Evolutionary conservation across 2,888 invertebrate species (phyloP).

Genomic region (Lepidocyrtoides sp.): DNA sequence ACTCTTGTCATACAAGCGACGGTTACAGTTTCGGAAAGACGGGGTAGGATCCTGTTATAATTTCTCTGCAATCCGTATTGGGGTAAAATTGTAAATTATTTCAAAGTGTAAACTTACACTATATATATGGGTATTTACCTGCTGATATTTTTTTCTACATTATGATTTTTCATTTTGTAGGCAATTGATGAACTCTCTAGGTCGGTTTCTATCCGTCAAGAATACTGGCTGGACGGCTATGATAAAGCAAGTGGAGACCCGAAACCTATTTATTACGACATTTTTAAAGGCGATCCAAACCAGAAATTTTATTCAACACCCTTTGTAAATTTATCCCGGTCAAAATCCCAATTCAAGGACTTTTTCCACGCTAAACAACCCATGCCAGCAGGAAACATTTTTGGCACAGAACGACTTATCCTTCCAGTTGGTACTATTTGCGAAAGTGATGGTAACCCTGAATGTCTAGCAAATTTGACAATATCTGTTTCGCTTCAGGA

Average conservation of each 20-base stretch:
- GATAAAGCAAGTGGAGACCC: not conserved
- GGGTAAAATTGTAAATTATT: slow-evolving; percentile 38
- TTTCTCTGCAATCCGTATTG: slow-evolving; percentile 63
- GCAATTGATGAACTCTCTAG: slow-evolving; percentile 8
- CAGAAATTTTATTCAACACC: not conserved
- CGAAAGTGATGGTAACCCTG: slow-evolving; percentile 80
- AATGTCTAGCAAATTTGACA: slow-evolving; percentile 73
- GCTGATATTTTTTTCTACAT: too few species aligned
- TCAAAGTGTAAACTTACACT: too few species aligned
- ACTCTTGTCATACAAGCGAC: not conserved
- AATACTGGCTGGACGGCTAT: slow-evolving; percentile 69
- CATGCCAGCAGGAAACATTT: slow-evolving; percentile 47
- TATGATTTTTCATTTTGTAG: not conserved
- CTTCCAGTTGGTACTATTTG: slow-evolving; percentile 75
- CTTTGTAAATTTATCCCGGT: not conserved
- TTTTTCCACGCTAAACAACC: slow-evolving; percentile 50
- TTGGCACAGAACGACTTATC: not conserved
- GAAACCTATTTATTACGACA: slow-evolving; percentile 71
- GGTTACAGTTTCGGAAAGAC: not conserved
- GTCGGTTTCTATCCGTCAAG: slow-evolving; percentile 54
- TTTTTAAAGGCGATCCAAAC: too few species aligned
- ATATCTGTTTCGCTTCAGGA: slow-evolving; percentile 56
- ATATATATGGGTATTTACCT: too few species aligned
- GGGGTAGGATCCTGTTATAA: slow-evolving; percentile 59
- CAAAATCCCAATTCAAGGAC: slow-evolving; percentile 54